Evolutionary conservation across 92 coral and sea anemone genomes (phyloP), one percentile per base, ranked within the genome.

Genomic region (Paramuricea clavata): DNA sequence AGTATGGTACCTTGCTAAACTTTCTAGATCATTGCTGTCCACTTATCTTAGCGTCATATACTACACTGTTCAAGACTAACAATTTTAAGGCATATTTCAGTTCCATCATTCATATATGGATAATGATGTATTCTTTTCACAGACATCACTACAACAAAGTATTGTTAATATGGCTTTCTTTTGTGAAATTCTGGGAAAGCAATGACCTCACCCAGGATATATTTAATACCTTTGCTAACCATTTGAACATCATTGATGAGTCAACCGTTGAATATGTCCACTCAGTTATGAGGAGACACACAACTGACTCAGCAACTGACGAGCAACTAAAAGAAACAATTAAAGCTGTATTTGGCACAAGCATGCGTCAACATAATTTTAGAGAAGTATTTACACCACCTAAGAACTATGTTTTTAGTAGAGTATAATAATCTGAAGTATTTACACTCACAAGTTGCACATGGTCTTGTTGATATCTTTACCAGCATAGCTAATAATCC

Each of bases 131-230:
- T 57, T 81, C 83, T 57, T 86, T 36, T 44, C 93, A 49, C 82
- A 87, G 93, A 43, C 80, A 87, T 11, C 80, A 90, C 69, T 90
- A 90, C 62, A 83, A 87, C 85, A 87, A 90, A 65, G 77, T 84
- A 16, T 81, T 90, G 6, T 69, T 90, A 31, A 56, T 90, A 12
- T 90, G 88, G 88, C 35, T 90, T 9, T 87, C 88, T 19, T 82
- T 87, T 28, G 69, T 69, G 52, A 42, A 87, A 49, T 90, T 75
- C 71, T 77, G 91, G 91, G 44, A 87, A 35, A 32, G 69, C 25
- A 47, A 43, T 68, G 88, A 74, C 12, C 62, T 50, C 74, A 33
- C 49, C 22, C 65, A 59, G 16, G 89, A 83, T 43, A 49, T 90
- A 39, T 87, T 49, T 70, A 32, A 90, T 65, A 54, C 82, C n/a